A percentile compares a stretch with the other conserved stretches of the same genome.
These are phyloP conservation scores for Peromyscus nudipes DNA, from an alignment of 2,797 vertebrate genomes.

Conservation along the genomic window DNA sequence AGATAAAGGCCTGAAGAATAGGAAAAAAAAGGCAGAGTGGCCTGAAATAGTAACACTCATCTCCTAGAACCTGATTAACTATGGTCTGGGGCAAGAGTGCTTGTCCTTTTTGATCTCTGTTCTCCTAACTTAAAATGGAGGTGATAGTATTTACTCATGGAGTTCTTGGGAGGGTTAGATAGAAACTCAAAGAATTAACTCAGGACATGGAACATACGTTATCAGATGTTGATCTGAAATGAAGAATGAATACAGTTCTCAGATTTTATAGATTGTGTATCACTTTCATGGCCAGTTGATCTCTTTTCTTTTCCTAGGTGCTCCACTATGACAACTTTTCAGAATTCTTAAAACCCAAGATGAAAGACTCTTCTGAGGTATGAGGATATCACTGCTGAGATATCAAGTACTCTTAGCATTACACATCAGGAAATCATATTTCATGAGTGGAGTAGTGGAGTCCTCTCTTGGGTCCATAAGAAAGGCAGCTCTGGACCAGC, in stretches of 20 bases:
- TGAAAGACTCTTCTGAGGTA: conserved; percentile 72
- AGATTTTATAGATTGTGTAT: not conserved
- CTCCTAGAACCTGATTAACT: not conserved
- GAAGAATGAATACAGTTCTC: not conserved
- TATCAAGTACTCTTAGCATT: not conserved
- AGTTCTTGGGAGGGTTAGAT: not conserved
- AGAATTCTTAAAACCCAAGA: conserved; percentile 32
- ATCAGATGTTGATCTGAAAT: not conserved
- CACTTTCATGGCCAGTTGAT: not conserved
- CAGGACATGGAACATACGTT: not conserved
- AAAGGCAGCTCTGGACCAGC: no score
- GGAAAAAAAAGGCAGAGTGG: not conserved
- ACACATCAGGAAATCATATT: not conserved
- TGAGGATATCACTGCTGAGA: not conserved
- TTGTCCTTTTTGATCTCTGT: not conserved
- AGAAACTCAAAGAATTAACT: not conserved
- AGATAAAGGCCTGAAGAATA: no score
- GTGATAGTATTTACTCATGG: not conserved
- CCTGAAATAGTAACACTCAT: not conserved
- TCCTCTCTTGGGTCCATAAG: not conserved
- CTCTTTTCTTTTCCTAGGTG: conserved; percentile 80
- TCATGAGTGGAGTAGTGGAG: not conserved
- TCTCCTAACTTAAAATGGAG: not conserved
- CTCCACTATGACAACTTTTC: conserved; percentile 80
- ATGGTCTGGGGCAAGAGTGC: not conserved